Evolutionary conservation across 2,888 invertebrate genomes (phyloP).

Genomic region (Slavum lentiscoides): DNA sequence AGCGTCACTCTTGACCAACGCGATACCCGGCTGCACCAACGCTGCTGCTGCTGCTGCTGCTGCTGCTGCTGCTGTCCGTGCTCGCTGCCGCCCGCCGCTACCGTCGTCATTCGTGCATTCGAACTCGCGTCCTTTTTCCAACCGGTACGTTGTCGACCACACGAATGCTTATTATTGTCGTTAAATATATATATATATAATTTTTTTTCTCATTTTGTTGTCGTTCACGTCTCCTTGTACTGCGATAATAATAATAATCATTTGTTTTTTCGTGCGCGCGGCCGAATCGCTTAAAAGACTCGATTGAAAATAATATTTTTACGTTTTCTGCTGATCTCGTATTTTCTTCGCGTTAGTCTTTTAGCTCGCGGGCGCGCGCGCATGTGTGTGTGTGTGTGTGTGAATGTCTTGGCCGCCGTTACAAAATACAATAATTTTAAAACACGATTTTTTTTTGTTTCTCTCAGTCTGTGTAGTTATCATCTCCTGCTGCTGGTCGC

Average conservation of each 20-base stretch:
- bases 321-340: background rate
- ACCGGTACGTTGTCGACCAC: conserved; percentile 11
- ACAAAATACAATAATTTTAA: background rate
- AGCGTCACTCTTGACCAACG: conserved; percentile 53
- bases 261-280: background rate
- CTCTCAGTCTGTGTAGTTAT: conserved; percentile 12
- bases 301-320: background rate
- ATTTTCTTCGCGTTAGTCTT: conserved; percentile 6
- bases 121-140: conserved; percentile 46
- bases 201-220: background rate
- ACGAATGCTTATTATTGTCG: background rate
- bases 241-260: no score
- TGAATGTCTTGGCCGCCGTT: background rate
- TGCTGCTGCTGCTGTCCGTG: no score
- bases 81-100: conserved; percentile 19
- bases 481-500: background rate
- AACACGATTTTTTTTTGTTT: conserved; percentile 27
- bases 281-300: background rate
- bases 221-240: background rate
- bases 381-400: background rate
- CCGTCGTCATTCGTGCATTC: conserved; percentile 52
- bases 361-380: background rate
- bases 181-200: background rate
- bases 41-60: no score
- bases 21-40: conserved; percentile 52